These are phyloP conservation scores for Strigamia crassipes DNA, from an alignment of 2,888 invertebrate genomes.

Conservation along the genomic window DNA sequence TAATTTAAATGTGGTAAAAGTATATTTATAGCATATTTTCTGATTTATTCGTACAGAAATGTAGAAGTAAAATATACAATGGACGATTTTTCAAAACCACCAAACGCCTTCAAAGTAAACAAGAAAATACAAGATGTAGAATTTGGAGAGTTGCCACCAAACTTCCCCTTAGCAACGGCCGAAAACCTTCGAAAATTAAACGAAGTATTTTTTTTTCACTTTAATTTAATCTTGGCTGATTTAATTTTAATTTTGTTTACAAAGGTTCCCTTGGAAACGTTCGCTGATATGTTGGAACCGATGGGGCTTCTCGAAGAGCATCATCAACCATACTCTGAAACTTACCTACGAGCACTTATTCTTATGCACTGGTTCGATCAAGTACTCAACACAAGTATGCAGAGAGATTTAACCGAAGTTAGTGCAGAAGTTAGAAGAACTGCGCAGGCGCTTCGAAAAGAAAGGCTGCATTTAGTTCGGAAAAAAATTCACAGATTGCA, in stretches of 20 bases:
- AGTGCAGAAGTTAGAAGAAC: slow-evolving; percentile 50
- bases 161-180: slow-evolving; percentile 18
- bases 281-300: slow-evolving; percentile 43
- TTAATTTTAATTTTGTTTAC: neutral
- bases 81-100: slow-evolving; percentile 1
- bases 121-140: slow-evolving; percentile 38
- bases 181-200: slow-evolving; percentile 33
- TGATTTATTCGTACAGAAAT: slow-evolving; percentile 33
- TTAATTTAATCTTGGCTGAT: neutral
- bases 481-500: slow-evolving; percentile 43
- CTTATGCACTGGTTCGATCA: slow-evolving; percentile 64
- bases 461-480: slow-evolving; percentile 41
- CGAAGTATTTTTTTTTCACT: slow-evolving; percentile 12
- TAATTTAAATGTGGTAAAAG: neutral
- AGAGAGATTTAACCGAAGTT: slow-evolving; percentile 49
- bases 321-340: slow-evolving; percentile 56
- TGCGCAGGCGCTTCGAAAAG: slow-evolving; percentile 48
- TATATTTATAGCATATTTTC: neutral
- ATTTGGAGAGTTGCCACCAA: slow-evolving; percentile 8
- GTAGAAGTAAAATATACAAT: slow-evolving; percentile 49
- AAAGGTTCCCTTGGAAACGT: slow-evolving; percentile 48
- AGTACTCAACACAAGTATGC: slow-evolving; percentile 54
- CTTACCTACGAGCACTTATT: slow-evolving; percentile 60
- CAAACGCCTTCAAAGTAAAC: slow-evolving; percentile 3
- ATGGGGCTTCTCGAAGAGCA: slow-evolving; percentile 35